Conservation (phyloP, 2,888 invertebrate genomes). For the Hecatera dysodea region DNA sequence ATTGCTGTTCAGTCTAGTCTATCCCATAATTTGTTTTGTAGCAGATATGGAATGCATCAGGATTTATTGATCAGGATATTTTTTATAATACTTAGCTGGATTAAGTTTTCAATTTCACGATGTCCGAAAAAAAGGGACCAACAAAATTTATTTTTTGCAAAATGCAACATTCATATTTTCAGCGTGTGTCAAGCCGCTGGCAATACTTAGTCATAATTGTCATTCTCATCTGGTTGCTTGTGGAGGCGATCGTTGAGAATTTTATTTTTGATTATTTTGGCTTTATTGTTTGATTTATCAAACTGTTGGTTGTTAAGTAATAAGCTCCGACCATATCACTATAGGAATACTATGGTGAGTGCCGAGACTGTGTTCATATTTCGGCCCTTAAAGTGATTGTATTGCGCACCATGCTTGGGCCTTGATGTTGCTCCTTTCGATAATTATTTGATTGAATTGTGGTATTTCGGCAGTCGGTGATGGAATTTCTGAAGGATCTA, state of each 20-base stretch:
- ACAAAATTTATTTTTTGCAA: neutral
- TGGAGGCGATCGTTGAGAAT: constrained; percentile 68
- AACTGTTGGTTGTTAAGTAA: constrained; percentile 66
- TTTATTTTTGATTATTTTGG: constrained; percentile 80
- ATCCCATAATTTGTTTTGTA: neutral
- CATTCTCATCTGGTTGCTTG: constrained; percentile 81
- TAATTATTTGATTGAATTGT: constrained; percentile 63
- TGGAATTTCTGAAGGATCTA: constrained; percentile 97
- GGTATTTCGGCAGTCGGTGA: constrained; percentile 93
- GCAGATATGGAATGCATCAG: neutral
- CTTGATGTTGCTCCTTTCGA: constrained; percentile 67
- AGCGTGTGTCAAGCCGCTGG: constrained; percentile 21
- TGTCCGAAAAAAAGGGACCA: neutral
- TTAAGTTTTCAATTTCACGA: neutral
- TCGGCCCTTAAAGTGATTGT: constrained; percentile 51
- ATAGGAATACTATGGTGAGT: constrained; percentile 80
- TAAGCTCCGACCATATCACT: constrained; percentile 62
- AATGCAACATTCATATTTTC: constrained; percentile 1
- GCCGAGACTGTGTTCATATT: constrained; percentile 38
- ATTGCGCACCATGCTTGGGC: constrained; percentile 72
- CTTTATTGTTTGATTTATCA: constrained; percentile 72
- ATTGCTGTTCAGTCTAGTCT: neutral
- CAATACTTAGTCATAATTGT: constrained; percentile 63
- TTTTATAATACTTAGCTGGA: neutral
- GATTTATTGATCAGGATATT: no score